Evolutionary conservation across 2,888 invertebrate species (phyloP), one percentile per base, ranked within the genome.

Genomic region (Deilephila elpenor): DNA sequence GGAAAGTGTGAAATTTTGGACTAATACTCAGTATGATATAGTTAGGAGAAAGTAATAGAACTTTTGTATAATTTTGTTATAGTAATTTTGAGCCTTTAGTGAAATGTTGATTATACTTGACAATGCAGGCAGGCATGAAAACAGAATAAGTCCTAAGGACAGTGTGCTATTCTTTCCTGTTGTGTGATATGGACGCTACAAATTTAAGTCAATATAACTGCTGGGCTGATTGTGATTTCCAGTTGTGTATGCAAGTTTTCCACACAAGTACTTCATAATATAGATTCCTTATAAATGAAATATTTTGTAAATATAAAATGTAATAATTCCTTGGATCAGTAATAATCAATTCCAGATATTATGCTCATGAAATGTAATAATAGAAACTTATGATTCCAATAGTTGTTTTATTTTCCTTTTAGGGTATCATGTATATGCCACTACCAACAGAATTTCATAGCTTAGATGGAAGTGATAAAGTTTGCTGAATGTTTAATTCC

Each of bases 291-390:
- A 73, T 75, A 79, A 75, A 75, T 77, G 73, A 76, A 70, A 74
- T 71, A 78, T 76, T 78, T 82, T 83, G 80, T 82, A 82, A 77
- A 79, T 78, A 78, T 74, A 71, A 77, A 75, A 77, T 75, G 76
- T 77, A 25, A 74, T 74, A 78, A 78, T 81, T 78, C 78, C 79
- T 83, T 82, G 81, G 77, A 84, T 82, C 82, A 81, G 78, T 79
- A 80, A 79, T 82, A 78, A 67, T 72, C 73, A 81, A 88, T 88
- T 88, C 88, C 88, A 88, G 80, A 82, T 82, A 82, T 82, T 84
- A 88, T 89, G 89, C 89, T 89, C 88, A 89, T 85, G 83, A 82
- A 88, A 86, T 84, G 84, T 86, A 84, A 86, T 82, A 84, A 84
- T 86, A 87, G 86, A 82, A 75, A 82, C 78, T 85, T 84, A 87